These are phyloP conservation scores for Megalops atlanticus DNA, from an alignment of 2,113 vertebrate species.

Conservation along the genomic window DNA sequence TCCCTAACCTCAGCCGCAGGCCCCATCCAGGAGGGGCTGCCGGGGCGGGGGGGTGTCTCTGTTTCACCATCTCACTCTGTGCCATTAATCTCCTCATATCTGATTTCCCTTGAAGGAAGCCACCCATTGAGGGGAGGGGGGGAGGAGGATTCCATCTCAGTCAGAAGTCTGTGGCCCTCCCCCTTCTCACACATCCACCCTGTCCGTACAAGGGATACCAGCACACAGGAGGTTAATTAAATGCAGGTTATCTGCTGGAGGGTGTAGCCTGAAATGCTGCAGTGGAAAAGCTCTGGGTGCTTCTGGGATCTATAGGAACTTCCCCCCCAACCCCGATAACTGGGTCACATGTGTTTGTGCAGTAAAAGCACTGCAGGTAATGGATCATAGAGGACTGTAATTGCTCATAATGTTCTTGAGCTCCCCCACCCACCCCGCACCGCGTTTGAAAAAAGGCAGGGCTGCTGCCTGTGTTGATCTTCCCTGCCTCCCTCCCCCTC, in stretches of 20 bases:
- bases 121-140: neutral
- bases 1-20: neutral
- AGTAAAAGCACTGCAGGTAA: neutral
- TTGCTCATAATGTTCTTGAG: neutral
- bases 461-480: neutral
- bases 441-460: neutral
- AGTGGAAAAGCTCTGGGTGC: neutral
- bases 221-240: neutral
- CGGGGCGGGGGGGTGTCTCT: too few relatives aligned
- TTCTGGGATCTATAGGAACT: neutral
- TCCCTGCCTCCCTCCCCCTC: neutral
- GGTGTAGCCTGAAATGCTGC: neutral
- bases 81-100: neutral
- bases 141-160: neutral
- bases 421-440: neutral
- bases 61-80: too few relatives aligned
- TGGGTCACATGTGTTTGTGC: neutral
- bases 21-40: neutral
- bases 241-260: neutral
- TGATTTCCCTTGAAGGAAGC: neutral
- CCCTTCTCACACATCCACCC: conserved; percentile 1
- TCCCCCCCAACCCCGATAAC: neutral
- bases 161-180: neutral
- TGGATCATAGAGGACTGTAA: neutral
- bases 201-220: neutral